Evolutionary conservation across 2,888 invertebrate genomes (phyloP), one percentile per base, ranked within the genome.

Genomic region (Campoplex capitator): DNA sequence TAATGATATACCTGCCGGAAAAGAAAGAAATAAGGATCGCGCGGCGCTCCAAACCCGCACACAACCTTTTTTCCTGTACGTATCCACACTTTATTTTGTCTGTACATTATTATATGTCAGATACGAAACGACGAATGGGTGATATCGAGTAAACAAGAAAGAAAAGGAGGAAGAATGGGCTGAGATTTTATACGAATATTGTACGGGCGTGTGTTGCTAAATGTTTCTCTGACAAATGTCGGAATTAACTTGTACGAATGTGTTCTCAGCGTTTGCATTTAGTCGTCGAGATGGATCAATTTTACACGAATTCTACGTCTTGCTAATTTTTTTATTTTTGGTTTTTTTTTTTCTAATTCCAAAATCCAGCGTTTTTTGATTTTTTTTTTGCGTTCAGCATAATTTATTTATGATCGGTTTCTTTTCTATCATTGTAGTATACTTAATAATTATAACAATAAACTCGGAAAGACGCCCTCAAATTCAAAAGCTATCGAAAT

Each of bases 31-130:
- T 68, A 62, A 71, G 70, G 48, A 74, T 42, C 68, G 38, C 35
- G 42, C 73, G 76, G 73, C 65, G 83, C 87, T 85, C 77, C 76
- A 85, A 80, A 76, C 77, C 71, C 82, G 86, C 77, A 89, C 89
- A 88, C 87, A 89, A 89, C 91, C 91, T 91, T 91, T 91, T 84
- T 91, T 89, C 76, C 90, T 93, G 92, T 93, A 93, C 93, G 92
- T 93, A 93, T 94, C 93, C 93, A 93, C 62, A 62, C 32, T 62
- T 62, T 62, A 62, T 28, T 62, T 93, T 93, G 92, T 92, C 90
- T 93, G 93, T 93, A 93, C 89, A 93, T 93, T 93, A 83, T 35
- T 93, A 83, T 35, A 70, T 51, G 73, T 74, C 82, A 70, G 78
- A 83, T 82, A 16, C 32, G 32, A 32, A 62, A 32, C 78, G 67